Percentiles rank a stretch among this genome's conserved stretches.
Evolutionary conservation across 2,888 invertebrate species (phyloP).

Genomic region (Aethes cnicana): DNA sequence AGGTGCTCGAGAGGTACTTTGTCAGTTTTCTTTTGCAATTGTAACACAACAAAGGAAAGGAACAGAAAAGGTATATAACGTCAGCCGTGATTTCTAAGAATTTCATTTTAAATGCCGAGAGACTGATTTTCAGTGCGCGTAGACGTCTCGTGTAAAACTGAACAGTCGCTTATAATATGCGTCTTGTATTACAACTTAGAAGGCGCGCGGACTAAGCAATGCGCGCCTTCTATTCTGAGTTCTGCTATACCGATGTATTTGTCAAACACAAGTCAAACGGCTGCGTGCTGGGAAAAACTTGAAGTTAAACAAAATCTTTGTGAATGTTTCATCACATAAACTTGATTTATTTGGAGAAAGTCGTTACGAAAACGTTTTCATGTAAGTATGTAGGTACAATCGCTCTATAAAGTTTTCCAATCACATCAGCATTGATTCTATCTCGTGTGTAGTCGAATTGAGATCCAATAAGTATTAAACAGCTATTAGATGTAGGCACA

Average conservation of each 20-base stretch:
- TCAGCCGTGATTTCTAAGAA: slow-evolving; percentile 7
- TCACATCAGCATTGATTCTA: slow-evolving; percentile 13
- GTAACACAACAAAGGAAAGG: slow-evolving; percentile 11
- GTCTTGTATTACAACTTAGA: too few relatives aligned
- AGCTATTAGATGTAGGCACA: slow-evolving; percentile 19
- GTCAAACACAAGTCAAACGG: not conserved
- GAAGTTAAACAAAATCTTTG: not conserved
- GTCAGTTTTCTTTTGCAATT: slow-evolving; percentile 6
- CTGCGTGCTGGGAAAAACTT: slow-evolving; percentile 1
- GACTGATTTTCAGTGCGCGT: not conserved
- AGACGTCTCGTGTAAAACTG: too few relatives aligned
- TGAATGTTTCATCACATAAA: not conserved
- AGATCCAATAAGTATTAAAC: slow-evolving; percentile 41
- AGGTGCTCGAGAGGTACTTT: not conserved
- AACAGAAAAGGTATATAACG: not conserved
- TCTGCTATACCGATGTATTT: not conserved
- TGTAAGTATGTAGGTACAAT: slow-evolving; percentile 12
- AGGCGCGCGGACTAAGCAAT: too few relatives aligned
- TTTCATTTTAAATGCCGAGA: slow-evolving; percentile 1
- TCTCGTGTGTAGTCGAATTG: slow-evolving; percentile 32
- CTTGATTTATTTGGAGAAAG: not conserved
- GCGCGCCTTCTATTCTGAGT: too few relatives aligned
- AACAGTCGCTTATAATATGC: too few relatives aligned
- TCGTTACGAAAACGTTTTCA: not conserved
- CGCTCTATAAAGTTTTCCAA: slow-evolving; percentile 15